Conservation (phyloP, 23 tunicate genomes). For the Ciona savignyi region DNA sequence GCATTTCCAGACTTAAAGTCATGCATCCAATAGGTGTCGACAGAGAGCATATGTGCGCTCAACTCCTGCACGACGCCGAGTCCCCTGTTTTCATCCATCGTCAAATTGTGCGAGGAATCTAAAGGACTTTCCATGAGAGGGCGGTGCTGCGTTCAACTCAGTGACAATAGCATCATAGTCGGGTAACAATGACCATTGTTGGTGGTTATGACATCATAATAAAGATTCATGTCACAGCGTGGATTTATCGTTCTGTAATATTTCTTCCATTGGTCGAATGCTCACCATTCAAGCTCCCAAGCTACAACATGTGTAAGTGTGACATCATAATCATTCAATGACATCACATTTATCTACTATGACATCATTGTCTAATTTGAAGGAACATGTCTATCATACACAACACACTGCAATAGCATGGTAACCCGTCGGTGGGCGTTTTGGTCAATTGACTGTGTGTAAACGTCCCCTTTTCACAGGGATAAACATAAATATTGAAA, state of each 20-base stretch:
- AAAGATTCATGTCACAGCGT: slow-evolving; percentile 2
- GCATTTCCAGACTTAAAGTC: not conserved
- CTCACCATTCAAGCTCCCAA: not conserved
- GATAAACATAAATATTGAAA: too few relatives aligned
- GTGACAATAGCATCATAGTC: not conserved
- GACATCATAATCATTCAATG: not conserved
- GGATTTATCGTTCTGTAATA: slow-evolving; percentile 2
- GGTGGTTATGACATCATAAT: too few relatives aligned
- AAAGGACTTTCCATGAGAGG: not conserved
- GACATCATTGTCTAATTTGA: too few relatives aligned
- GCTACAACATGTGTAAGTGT: not conserved
- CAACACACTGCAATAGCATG: too few relatives aligned
- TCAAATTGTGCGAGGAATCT: not conserved
- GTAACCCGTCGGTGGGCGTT: too few relatives aligned
- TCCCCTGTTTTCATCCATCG: not conserved
- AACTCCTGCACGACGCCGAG: not conserved
- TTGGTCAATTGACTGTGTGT: too few relatives aligned
- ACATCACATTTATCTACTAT: not conserved
- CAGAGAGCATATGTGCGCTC: slow-evolving; percentile 5
- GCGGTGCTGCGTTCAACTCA: not conserved
- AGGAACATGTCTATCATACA: too few relatives aligned
- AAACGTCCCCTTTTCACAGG: too few relatives aligned
- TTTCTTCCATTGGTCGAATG: not conserved
- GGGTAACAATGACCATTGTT: too few relatives aligned
- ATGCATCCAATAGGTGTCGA: not conserved